These are phyloP conservation scores for Beris chalybata DNA, from an alignment of 2,888 invertebrate species.

Conservation along the genomic window DNA sequence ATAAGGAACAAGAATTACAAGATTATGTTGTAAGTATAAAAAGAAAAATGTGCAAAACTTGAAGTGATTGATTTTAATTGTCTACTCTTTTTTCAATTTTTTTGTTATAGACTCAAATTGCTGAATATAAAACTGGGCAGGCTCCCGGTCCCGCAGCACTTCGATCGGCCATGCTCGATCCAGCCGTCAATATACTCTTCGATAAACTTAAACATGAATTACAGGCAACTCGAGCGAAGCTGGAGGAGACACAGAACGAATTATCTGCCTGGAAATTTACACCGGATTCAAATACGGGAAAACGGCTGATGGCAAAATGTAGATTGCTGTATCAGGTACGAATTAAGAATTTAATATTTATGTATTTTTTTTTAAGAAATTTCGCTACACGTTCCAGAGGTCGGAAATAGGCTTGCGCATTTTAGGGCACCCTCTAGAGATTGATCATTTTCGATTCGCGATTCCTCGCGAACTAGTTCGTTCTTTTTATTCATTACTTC, in stretches of 20 bases:
- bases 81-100: constrained; percentile 1
- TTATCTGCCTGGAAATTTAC: constrained; percentile 99
- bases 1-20: constrained; percentile 96
- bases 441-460: no score
- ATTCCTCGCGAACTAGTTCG: no score
- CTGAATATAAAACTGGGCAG: constrained; percentile 88
- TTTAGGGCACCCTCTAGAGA: no score
- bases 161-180: constrained; percentile 86
- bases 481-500: no score
- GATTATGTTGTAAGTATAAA: constrained; percentile 86
- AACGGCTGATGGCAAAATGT: constrained; percentile 97
- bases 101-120: constrained; percentile 79
- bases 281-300: constrained; percentile 98
- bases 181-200: constrained; percentile 92
- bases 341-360: background rate
- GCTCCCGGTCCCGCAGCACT: constrained; percentile 75
- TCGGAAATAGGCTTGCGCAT: no score
- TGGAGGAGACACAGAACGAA: constrained; percentile 97
- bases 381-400: background rate
- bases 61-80: constrained; percentile 22
- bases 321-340: constrained; percentile 78
- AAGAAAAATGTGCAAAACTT: background rate
- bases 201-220: constrained; percentile 89
- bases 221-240: constrained; percentile 81
- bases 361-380: background rate